Conservation (phyloP, 2,888 invertebrate genomes). For the Epinotia demarniana region DNA sequence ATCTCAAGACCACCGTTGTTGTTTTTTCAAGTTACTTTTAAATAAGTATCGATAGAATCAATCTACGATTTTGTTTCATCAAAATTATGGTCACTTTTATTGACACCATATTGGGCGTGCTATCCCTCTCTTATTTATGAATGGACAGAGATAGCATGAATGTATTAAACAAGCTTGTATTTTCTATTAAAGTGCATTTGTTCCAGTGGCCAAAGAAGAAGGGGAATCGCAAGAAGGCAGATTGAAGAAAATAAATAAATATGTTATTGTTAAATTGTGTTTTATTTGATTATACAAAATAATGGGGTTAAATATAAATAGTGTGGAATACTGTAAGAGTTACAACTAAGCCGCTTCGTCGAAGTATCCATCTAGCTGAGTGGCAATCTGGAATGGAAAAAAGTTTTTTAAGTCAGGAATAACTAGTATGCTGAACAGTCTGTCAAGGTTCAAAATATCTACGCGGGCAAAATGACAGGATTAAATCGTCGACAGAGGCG, state of each 20-base stretch:
- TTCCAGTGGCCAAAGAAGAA: constrained; percentile 71
- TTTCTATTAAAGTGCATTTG: constrained; percentile 52
- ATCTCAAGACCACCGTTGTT: too few relatives aligned
- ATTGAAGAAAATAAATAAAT: constrained; percentile 34
- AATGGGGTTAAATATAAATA: constrained; percentile 33
- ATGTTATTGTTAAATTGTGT: constrained; percentile 12
- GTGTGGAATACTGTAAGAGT: background rate
- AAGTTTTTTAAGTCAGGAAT: background rate
- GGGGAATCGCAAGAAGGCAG: constrained; percentile 51
- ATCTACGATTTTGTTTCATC: background rate
- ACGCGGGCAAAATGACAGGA: too few relatives aligned
- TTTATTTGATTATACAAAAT: constrained; percentile 33
- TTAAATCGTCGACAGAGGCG: too few relatives aligned
- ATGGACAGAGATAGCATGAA: constrained; percentile 4
- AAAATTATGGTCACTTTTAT: background rate
- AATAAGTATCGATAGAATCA: background rate
- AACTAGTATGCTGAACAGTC: background rate
- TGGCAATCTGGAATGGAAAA: constrained; percentile 84
- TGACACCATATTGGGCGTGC: background rate
- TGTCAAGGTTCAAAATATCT: too few relatives aligned
- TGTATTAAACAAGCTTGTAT: background rate
- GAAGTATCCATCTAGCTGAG: constrained; percentile 95
- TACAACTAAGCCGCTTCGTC: constrained; percentile 91
- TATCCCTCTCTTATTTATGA: background rate
- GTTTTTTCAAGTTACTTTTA: background rate